Conservation (phyloP, 1,140 invertebrate species). For the Aphelenchoides besseyi region DNA sequence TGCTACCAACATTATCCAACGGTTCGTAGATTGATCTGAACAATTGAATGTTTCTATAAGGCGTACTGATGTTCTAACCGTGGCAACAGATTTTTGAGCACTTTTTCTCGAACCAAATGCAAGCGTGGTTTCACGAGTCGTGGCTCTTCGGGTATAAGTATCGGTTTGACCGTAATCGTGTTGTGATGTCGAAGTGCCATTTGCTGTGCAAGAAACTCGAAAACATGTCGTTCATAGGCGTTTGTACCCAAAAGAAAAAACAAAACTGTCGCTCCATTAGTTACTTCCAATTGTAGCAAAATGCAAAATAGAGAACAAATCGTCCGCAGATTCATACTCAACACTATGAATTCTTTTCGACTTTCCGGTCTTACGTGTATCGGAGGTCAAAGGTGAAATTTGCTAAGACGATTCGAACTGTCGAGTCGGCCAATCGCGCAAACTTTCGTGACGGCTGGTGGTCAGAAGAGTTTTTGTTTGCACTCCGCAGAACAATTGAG, state of each 20-base stretch:
- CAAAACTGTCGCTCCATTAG: constrained; percentile 39
- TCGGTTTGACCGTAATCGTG: constrained; percentile 56
- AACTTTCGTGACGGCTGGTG: no score
- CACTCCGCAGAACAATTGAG: no score
- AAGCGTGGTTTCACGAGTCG: constrained; percentile 55
- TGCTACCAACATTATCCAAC: constrained; percentile 47
- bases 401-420: no score
- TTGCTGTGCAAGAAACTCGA: constrained; percentile 60
- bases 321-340: no score
- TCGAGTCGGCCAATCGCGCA: no score
- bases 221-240: constrained; percentile 55
- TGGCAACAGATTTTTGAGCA: constrained; percentile 57
- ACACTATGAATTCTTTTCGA: neutral
- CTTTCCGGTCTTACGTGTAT: no score
- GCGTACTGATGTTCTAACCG: constrained; percentile 38
- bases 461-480: no score
- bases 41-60: neutral
- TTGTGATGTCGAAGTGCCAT: constrained; percentile 59
- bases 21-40: constrained; percentile 53
- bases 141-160: constrained; percentile 62
- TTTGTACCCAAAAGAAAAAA: constrained; percentile 60
- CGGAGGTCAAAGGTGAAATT: no score
- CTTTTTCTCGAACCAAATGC: constrained; percentile 55
- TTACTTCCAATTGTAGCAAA: neutral
- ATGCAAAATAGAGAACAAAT: neutral